Conservation (phyloP, 2,888 invertebrate species). For the Agrotis segetum region DNA sequence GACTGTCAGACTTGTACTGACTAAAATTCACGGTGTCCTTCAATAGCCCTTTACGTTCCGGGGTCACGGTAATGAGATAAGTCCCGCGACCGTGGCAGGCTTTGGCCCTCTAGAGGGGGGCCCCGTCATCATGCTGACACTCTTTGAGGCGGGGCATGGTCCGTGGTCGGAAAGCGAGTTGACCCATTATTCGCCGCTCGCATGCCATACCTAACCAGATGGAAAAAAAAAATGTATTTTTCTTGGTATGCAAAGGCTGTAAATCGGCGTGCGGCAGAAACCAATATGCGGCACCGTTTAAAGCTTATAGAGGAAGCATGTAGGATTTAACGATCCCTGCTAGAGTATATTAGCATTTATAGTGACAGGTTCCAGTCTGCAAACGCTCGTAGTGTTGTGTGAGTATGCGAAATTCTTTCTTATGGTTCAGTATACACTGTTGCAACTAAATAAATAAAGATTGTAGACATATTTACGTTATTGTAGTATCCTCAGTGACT, state of each 20-base stretch:
- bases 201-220: no score
- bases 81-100: no score
- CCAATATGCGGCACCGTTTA: conserved; percentile 37
- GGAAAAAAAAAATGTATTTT: not conserved
- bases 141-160: no score
- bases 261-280: conserved; percentile 7
- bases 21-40: no score
- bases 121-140: no score
- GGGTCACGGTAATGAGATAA: no score
- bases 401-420: conserved; percentile 12
- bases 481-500: no score
- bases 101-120: no score
- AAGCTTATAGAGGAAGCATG: conserved; percentile 15
- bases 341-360: conserved; percentile 43
- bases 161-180: no score
- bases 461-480: not conserved
- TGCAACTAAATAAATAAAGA: conserved; percentile 24
- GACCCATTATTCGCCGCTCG: no score
- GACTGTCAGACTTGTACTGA: no score
- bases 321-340: conserved; percentile 38
- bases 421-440: not conserved
- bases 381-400: conserved; percentile 13
- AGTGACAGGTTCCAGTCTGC: conserved; percentile 26
- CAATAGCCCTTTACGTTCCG: no score
- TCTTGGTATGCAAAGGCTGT: not conserved